Evolutionary conservation across 2,888 invertebrate species (phyloP), one percentile per base, ranked within the genome.

Genomic region (Galerucella pusilla): DNA sequence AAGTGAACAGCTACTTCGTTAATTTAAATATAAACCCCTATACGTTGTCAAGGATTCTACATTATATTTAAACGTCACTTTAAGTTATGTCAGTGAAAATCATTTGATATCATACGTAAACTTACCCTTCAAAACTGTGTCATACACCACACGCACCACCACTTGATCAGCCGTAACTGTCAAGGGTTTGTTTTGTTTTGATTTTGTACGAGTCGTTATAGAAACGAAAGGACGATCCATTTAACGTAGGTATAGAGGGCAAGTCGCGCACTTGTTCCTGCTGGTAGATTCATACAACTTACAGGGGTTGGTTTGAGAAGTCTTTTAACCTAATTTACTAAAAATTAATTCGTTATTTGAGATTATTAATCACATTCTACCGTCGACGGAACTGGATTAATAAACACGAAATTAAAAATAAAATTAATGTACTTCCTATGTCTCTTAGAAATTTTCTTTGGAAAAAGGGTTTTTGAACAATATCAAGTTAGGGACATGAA

Each of bases 121-220:
- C 71, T 64, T 57, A 67, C 68, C 68, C 49, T 59, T 20, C 16
- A 57, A 71, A 68, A 69, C 45, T 66, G 65, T 71, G 71, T 71
- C 71, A 71, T 73, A 75, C 67, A 75, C 70, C 72, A 75, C 78
- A 78, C 78, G 78, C 79, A 77, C 77, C 54, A 66, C 68, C 73
- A 77, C 78, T 77, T 75, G 74, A 77, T 77, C 71, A n/a, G 73
- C 67, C 70, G 54, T 45, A 76, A 78, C 75, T 77, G 76, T 75
- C 75, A 74, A 73, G 68, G 68, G 78, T 71, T 75, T 80, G 78
- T 77, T 79, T 77, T 80, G 80, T 76, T 71, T 79, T 73, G 74
- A 77, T 78, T 80, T 73, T 78, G 71, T 73, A 71, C 71, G 52
- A 65, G 80, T 79, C 75, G 76, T 71, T 70, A 71, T 77, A 71